A percentile compares a stretch with the other conserved stretches of the same genome.
Conservation (phyloP, 2,888 invertebrate genomes). For the Tenodera sinensis region DNA sequence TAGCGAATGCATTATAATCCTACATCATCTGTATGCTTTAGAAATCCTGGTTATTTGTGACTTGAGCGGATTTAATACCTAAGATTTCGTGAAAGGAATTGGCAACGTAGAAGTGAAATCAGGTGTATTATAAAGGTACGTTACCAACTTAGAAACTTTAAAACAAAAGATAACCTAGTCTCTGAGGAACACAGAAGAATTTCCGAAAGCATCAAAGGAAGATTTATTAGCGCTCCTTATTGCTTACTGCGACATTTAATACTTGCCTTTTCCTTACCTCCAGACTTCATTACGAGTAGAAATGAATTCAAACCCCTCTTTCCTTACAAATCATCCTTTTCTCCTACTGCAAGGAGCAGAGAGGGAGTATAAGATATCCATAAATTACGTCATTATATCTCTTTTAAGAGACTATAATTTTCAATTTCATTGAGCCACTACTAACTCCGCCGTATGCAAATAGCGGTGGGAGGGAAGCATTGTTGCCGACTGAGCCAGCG, state of each 20-base stretch:
- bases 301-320: background rate
- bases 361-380: background rate
- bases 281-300: background rate
- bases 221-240: background rate
- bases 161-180: background rate
- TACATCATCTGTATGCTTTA: no score
- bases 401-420: constrained; percentile 15
- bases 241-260: background rate
- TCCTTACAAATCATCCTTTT: background rate
- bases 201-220: background rate
- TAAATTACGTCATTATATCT: constrained; percentile 8
- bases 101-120: no score
- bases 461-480: background rate
- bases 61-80: no score
- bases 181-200: background rate
- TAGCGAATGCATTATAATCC: no score
- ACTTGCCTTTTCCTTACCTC: background rate
- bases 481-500: background rate
- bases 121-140: background rate
- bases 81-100: no score
- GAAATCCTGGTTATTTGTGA: no score
- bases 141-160: background rate
- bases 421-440: constrained; percentile 10
- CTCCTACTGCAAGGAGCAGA: background rate
- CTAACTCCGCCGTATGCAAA: background rate